Conservation (phyloP, 1,140 invertebrate genomes). For the Chelonus insularis region DNA sequence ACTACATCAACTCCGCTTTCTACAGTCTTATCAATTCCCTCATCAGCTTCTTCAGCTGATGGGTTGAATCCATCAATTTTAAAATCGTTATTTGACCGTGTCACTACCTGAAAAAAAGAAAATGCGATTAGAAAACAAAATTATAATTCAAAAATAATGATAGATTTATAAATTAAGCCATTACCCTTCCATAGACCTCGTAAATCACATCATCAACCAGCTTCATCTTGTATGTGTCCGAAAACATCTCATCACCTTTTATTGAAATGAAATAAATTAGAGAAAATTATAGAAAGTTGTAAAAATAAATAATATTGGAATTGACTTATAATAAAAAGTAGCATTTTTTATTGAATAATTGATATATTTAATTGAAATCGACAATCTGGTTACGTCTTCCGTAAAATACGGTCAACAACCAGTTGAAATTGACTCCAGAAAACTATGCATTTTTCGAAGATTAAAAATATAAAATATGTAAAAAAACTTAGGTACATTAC, state of each 20-base stretch:
- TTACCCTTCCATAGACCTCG: conserved; percentile 89
- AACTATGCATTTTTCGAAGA: conserved; percentile 26
- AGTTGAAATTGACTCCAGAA: neutral
- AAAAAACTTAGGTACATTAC: conserved; percentile 44
- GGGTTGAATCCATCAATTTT: conserved; percentile 86
- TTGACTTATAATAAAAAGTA: too few species aligned
- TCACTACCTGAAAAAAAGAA: conserved; percentile 64
- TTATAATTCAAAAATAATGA: neutral
- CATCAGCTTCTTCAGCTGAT: conserved; percentile 87
- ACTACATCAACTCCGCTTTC: conserved; percentile 91
- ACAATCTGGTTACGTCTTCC: too few species aligned
- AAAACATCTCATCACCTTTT: conserved; percentile 98
- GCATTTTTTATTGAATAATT: too few species aligned
- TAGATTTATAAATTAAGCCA: conserved; percentile 5
- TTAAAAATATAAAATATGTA: neutral
- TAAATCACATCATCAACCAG: conserved; percentile 91
- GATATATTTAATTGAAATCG: too few species aligned
- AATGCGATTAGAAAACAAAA: neutral
- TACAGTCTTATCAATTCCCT: conserved; percentile 75
- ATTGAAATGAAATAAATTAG: conserved; percentile 57
- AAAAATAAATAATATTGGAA: too few species aligned
- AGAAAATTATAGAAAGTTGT: too few species aligned
- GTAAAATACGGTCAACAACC: too few species aligned
- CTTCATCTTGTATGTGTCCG: conserved; percentile 95
- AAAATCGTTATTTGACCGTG: conserved; percentile 78